Percentiles rank a stretch among this genome's conserved stretches.
These are phyloP conservation scores for Balearica regulorum DNA, from an alignment of 2,797 vertebrate species.

Conservation along the genomic window DNA sequence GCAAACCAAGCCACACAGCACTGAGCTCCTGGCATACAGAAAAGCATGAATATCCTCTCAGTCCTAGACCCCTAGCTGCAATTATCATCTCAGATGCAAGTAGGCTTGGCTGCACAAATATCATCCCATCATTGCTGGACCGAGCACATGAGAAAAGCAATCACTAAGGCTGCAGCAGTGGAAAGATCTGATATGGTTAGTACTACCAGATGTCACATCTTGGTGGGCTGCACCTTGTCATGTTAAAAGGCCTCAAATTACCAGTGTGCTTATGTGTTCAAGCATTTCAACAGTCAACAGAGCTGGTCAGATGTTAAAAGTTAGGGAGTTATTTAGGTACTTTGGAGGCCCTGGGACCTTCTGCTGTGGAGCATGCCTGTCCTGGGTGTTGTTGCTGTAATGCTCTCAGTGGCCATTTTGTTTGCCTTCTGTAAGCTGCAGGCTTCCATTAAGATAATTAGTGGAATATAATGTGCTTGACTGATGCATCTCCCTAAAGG, in stretches of 20 bases:
- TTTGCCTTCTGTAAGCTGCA: background rate
- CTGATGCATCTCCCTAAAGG: constrained; percentile 27
- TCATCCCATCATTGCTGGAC: background rate
- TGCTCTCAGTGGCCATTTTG: background rate
- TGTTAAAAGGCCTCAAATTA: background rate
- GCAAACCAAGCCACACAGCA: background rate
- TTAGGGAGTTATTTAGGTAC: background rate
- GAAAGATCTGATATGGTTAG: background rate
- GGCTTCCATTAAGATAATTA: constrained; percentile 37
- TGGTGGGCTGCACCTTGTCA: background rate
- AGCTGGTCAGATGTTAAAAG: background rate
- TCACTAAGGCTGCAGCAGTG: background rate
- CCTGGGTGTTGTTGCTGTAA: background rate
- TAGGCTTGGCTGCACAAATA: background rate
- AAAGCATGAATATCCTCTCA: background rate
- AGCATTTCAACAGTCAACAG: background rate
- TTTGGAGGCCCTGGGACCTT: background rate
- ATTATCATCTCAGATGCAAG: background rate
- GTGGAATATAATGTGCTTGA: constrained; percentile 9
- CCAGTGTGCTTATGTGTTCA: background rate
- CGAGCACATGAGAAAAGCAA: background rate
- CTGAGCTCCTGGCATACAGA: background rate
- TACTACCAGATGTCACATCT: background rate
- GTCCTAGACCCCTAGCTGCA: background rate
- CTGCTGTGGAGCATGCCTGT: background rate